Evolutionary conservation across 1,140 invertebrate genomes (phyloP), one percentile per base, ranked within the genome.

Genomic region (Rhyacophila brunnea): DNA sequence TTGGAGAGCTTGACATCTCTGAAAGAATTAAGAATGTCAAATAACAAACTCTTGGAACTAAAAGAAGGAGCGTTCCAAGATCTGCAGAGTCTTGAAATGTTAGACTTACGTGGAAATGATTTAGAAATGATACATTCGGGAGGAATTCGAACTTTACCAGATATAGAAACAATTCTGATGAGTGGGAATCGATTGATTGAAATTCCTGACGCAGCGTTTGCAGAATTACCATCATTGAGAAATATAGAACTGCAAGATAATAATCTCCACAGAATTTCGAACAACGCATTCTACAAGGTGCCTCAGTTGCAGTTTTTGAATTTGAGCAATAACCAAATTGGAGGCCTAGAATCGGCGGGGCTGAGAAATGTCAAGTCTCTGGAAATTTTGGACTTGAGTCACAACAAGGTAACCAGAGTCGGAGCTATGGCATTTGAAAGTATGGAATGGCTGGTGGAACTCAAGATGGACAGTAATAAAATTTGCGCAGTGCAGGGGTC

Each of bases 361-460:
- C 73, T 92, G 13, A 80, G 83, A 9, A 86, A 82, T 62, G 70
- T 92, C 19, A 78, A 81, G 18, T 91, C 89, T 6, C 72, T 92
- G n/a, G 91, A 92, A 71, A 86, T 92, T 6, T 72, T 92, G 19
- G 90, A 92, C 72, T 71, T 91, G 34, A 91, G 87, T 72, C 82
- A 85, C 64, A 94, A 94, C 71, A 83, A 82, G 44, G 73, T 95
- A n/a, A 80, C 81, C 1, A 81, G 81, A 63, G 79, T 95, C 0
- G 83, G 83, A 10, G 80, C 83, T 11, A 85, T 82, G 71, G 79
- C 81, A 0, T 77, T 87, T 67, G 70, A 77, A 64, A 75, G 87
- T 19, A 85, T 95, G 78, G 89, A 92, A 69, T 92, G 91, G 86
- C 75, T 94, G 9, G 88, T 93, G 0, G 90, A 93, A 70, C 71